These are phyloP conservation scores for Cyphomyrus discorhynchus DNA, from an alignment of 2,113 vertebrate species.

Conservation along the genomic window DNA sequence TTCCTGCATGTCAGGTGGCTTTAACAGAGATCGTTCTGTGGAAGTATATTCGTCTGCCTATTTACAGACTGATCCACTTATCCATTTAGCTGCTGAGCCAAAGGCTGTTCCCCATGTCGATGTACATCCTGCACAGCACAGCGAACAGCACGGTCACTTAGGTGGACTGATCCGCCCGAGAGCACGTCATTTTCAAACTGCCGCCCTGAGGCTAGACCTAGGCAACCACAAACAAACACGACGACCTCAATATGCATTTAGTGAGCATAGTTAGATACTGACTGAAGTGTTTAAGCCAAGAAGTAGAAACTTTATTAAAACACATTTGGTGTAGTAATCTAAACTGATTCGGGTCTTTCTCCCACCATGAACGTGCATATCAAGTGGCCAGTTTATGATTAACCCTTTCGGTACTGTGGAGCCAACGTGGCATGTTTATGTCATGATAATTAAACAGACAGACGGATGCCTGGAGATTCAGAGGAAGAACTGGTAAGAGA, in stretches of 20 bases:
- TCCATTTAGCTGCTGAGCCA: neutral
- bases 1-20: neutral
- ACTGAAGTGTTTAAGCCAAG: neutral
- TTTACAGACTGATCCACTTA: neutral
- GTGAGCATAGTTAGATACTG: neutral
- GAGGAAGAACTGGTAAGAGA: neutral
- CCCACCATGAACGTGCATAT: neutral
- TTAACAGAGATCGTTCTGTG: neutral
- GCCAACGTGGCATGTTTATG: neutral
- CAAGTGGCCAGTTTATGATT: neutral
- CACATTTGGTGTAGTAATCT: neutral
- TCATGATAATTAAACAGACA: neutral
- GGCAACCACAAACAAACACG: neutral
- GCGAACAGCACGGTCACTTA: neutral
- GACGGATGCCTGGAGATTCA: neutral
- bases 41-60: neutral
- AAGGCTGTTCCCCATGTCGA: neutral
- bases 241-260: neutral
- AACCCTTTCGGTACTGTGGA: neutral
- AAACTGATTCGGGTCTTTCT: neutral
- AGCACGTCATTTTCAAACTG: neutral
- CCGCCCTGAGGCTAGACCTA: neutral
- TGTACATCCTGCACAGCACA: neutral
- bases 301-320: neutral
- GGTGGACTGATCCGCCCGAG: neutral